Percentiles rank a stretch among this genome's conserved stretches.
These are phyloP conservation scores for Chrysolina oricalcia DNA, from an alignment of 2,888 invertebrate species.

Conservation along the genomic window DNA sequence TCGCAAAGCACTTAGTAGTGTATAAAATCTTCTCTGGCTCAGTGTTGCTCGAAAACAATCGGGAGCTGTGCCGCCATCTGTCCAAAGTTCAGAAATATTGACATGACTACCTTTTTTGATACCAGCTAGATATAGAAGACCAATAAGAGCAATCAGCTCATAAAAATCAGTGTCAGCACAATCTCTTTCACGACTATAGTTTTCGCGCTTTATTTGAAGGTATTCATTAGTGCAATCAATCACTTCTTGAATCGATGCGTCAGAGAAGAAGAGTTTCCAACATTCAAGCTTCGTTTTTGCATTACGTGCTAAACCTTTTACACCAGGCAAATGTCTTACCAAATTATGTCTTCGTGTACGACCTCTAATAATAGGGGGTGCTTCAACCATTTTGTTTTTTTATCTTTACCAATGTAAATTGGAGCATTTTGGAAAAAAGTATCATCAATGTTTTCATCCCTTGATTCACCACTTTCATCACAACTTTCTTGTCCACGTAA, in stretches of 20 bases:
- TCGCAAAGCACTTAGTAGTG: slow-evolving; percentile 46
- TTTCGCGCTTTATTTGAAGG: neutral
- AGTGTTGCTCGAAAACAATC: slow-evolving; percentile 56
- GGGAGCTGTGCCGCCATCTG: slow-evolving; percentile 49
- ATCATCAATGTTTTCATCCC: too few species aligned
- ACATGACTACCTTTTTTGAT: slow-evolving; percentile 50
- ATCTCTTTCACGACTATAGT: neutral
- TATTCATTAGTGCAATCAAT: neutral
- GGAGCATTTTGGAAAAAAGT: neutral
- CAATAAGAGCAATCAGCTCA: slow-evolving; percentile 57
- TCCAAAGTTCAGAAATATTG: slow-evolving; percentile 54
- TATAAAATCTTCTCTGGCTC: slow-evolving; percentile 50
- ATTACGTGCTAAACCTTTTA: neutral
- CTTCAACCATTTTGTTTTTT: neutral
- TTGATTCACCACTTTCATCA: too few species aligned
- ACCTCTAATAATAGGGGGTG: neutral
- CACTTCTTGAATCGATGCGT: neutral
- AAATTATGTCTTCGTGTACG: neutral
- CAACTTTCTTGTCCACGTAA: neutral
- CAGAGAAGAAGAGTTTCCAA: slow-evolving; percentile 23
- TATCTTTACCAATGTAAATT: neutral
- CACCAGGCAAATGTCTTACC: slow-evolving; percentile 17
- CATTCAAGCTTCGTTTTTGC: neutral
- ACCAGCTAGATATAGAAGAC: slow-evolving; percentile 57
- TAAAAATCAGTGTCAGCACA: slow-evolving; percentile 10